A percentile compares a stretch with the other conserved stretches of the same genome.
phyloP scores from a whole-genome alignment of 2,113 vertebrate genomes.

The Gambusia holbrooki region DNA sequence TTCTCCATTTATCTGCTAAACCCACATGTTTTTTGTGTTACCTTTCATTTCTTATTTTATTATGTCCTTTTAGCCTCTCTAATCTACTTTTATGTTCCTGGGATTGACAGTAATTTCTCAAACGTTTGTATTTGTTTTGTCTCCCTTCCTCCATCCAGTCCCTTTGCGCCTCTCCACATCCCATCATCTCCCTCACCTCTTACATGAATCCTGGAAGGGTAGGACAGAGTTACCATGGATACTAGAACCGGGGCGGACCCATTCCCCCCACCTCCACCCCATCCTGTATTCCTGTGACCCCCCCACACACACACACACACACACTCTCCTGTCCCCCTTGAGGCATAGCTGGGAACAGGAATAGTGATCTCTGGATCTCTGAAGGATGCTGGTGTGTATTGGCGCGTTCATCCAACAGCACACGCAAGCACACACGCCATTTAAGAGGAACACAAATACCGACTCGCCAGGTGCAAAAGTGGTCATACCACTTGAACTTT shows the following conservation, averaged over 20 bases:
- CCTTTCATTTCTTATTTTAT: background rate
- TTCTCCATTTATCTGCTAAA: conserved; percentile 4
- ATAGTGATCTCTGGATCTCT: conserved; percentile 62
- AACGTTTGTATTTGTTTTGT: background rate
- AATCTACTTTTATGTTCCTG: background rate
- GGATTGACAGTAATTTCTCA: conserved; percentile 4
- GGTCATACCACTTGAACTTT: background rate
- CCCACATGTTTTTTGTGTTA: background rate
- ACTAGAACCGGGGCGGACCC: conserved; percentile 57
- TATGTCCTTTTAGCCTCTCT: background rate
- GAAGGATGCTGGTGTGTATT: conserved; percentile 39
- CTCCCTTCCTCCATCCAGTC: background rate
- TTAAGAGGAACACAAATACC: background rate
- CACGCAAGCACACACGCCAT: background rate
- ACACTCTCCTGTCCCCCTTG: background rate
- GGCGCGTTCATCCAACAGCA: conserved; percentile 1
- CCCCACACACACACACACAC: background rate
- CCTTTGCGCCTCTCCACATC: conserved; percentile 13
- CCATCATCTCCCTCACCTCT: conserved; percentile 38
- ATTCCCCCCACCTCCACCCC: background rate
- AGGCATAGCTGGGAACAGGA: conserved; percentile 49
- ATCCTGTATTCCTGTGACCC: conserved; percentile 23
- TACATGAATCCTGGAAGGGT: conserved; percentile 60
- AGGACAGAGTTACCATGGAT: conserved; percentile 70
- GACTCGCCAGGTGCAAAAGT: background rate